These are phyloP conservation scores for Phengaris alcon DNA, from an alignment of 2,888 invertebrate genomes.

Conservation along the genomic window DNA sequence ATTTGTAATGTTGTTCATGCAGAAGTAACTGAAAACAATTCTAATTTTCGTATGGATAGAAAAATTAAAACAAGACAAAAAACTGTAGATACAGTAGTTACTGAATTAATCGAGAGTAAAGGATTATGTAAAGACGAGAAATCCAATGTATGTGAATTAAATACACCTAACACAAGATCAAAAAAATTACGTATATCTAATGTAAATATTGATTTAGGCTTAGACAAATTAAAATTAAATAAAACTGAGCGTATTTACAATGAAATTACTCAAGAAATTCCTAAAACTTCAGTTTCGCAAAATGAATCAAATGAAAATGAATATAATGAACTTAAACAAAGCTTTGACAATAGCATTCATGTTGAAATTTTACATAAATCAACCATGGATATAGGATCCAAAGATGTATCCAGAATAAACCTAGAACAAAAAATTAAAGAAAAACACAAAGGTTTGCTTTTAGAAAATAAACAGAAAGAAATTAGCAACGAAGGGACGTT, in stretches of 20 bases:
- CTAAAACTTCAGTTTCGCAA: not conserved
- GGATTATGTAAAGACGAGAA: not conserved
- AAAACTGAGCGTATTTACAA: not conserved
- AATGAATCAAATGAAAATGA: not conserved
- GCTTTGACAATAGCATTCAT: not conserved
- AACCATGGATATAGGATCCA: not conserved
- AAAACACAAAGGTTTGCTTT: not conserved
- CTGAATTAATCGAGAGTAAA: not conserved
- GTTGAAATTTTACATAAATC: not conserved
- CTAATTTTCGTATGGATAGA: constrained; percentile 7
- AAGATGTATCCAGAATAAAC: not conserved
- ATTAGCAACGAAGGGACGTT: not conserved
- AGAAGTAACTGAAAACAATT: not conserved
- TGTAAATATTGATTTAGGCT: not conserved
- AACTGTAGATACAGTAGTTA: not conserved
- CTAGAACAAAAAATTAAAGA: not conserved
- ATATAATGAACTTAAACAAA: not conserved
- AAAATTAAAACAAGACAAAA: constrained; percentile 12
- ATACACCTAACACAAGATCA: not conserved
- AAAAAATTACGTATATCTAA: not conserved
- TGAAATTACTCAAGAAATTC: not conserved
- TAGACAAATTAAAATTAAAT: not conserved
- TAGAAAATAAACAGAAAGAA: not conserved
- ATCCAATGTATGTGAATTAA: not conserved
- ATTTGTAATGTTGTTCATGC: not conserved